phyloP scores from a whole-genome alignment of 2,888 invertebrate species.

The Cantharis nigra region DNA sequence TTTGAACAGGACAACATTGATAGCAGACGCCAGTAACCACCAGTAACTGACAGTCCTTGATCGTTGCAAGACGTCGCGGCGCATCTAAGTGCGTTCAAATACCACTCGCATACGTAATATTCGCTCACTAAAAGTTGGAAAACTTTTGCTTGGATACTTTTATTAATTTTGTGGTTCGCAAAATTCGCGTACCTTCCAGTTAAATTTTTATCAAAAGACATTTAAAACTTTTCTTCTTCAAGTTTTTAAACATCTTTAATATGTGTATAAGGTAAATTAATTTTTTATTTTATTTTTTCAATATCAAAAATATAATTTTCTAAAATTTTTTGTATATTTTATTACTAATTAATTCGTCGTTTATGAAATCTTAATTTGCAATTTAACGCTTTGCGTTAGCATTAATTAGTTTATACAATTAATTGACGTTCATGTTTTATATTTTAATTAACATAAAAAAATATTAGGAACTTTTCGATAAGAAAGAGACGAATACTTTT shows the following conservation, averaged over 20 bases:
- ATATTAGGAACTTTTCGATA: not conserved
- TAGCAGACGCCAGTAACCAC: conserved; percentile 29
- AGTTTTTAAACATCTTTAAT: not conserved
- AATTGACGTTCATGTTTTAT: not conserved
- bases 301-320: not conserved
- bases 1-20: conserved; percentile 26
- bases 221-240: not conserved
- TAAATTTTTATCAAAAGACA: not conserved
- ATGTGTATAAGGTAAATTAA: not conserved
- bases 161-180: not conserved
- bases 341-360: not conserved
- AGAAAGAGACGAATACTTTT: not conserved
- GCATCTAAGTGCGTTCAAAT: conserved; percentile 1
- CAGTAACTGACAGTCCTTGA: conserved; percentile 15
- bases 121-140: not conserved
- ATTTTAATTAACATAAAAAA: not conserved
- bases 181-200: not conserved
- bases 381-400: not conserved
- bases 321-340: not conserved
- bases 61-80: conserved; percentile 27
- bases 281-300: not conserved
- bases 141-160: not conserved
- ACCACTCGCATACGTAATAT: not conserved
- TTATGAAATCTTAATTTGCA: not conserved
- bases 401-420: not conserved